Evolutionary conservation across 2,888 invertebrate species (phyloP).

Genomic region (Sceliomorpha sp.): DNA sequence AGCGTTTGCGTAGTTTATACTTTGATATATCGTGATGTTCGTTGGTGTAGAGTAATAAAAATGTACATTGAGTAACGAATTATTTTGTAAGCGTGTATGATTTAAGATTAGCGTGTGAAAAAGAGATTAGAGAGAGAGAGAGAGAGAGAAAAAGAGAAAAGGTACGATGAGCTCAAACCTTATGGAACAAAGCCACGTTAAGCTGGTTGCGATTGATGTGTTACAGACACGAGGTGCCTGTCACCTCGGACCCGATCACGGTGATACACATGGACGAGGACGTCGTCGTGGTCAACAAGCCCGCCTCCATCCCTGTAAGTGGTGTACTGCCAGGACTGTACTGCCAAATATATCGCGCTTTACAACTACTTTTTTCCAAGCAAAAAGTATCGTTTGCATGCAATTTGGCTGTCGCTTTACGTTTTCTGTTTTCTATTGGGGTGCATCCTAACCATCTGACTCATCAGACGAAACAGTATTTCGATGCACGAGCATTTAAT

Average conservation of each 20-base stretch:
- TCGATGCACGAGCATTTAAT: too few relatives aligned
- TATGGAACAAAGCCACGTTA: constrained; percentile 77
- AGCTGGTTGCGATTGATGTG: constrained; percentile 81
- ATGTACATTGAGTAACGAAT: neutral
- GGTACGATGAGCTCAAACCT: constrained; percentile 52
- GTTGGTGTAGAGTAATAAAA: too few relatives aligned
- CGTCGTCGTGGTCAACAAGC: constrained; percentile 99
- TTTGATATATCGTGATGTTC: too few relatives aligned
- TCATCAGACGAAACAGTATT: too few relatives aligned
- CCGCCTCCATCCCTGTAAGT: constrained; percentile 99
- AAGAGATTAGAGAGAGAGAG: too few relatives aligned
- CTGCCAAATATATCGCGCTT: constrained; percentile 72
- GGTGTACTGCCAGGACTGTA: constrained; percentile 85
- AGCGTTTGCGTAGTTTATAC: too few relatives aligned
- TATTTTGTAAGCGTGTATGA: neutral
- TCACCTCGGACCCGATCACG: constrained; percentile 97
- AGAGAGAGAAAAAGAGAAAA: constrained; percentile 22
- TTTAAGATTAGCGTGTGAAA: constrained; percentile 12
- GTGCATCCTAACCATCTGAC: too few relatives aligned
- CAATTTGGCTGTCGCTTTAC: constrained; percentile 21
- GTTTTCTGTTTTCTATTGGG: neutral
- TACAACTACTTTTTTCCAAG: constrained; percentile 15
- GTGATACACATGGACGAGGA: constrained; percentile 99
- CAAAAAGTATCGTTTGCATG: neutral
- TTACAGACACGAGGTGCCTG: constrained; percentile 99